Percentiles rank a stretch among this genome's conserved stretches.
phyloP scores from a whole-genome alignment of 2,888 invertebrate species.

The Dendrolimus houi region DNA sequence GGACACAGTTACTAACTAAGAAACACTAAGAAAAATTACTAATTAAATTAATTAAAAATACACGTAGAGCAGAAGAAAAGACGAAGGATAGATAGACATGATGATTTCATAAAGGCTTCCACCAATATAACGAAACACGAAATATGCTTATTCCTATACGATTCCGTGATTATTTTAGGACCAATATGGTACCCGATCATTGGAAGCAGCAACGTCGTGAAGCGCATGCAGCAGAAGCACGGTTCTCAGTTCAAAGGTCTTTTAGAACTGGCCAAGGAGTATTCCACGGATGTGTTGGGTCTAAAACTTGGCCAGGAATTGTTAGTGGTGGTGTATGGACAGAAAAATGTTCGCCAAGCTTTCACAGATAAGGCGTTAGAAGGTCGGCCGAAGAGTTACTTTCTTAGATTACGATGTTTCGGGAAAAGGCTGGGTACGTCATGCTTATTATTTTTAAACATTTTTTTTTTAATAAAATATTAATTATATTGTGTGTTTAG shows the following conservation, averaged over 20 bases:
- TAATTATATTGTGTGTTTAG: no score
- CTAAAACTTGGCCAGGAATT: conserved; percentile 79
- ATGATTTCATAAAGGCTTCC: no score
- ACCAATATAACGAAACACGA: no score
- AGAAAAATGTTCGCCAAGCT: conserved; percentile 77
- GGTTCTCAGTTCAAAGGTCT: conserved; percentile 78
- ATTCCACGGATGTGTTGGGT: conserved; percentile 79
- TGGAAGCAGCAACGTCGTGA: conserved; percentile 42
- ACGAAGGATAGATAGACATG: no score
- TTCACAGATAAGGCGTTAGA: conserved; percentile 79
- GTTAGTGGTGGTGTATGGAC: conserved; percentile 78
- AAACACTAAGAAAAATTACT: no score
- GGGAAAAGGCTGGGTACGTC: conserved; percentile 79
- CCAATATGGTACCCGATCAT: conserved; percentile 60
- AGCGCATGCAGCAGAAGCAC: conserved; percentile 30
- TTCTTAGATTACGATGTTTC: conserved; percentile 79
- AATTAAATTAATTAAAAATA: no score
- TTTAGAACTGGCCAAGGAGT: conserved; percentile 70
- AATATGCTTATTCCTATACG: no score
- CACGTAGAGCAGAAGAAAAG: no score
- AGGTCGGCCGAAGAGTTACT: conserved; percentile 83
- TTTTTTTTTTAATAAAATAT: no score
- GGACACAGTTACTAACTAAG: no score
- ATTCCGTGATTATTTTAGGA: conserved; percentile 29
- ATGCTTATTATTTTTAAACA: no score